Conservation (phyloP, 2,113 vertebrate species). For the Numenius arquata region DNA sequence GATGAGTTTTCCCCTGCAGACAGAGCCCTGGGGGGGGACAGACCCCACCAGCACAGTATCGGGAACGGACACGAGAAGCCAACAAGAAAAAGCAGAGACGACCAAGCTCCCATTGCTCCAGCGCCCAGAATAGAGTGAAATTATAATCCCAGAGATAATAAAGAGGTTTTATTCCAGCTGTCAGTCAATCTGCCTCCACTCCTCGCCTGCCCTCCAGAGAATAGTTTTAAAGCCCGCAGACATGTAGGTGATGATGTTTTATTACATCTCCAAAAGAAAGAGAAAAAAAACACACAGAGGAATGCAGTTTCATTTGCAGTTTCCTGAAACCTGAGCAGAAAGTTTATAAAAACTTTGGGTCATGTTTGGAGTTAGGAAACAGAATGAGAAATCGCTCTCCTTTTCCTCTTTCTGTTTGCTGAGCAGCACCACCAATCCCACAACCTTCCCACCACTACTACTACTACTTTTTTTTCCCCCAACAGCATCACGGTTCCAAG, state of each 20-base stretch:
- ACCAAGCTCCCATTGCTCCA: not conserved
- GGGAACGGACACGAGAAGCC: rapidly evolving
- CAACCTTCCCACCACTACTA: not conserved
- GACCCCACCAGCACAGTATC: rapidly evolving
- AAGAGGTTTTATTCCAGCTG: slow-evolving; percentile 16
- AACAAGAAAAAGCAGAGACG: not conserved
- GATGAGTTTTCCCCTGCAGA: not conserved
- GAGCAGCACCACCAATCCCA: slow-evolving; percentile 37
- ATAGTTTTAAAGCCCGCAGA: slow-evolving; percentile 5
- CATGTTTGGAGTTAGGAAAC: slow-evolving; percentile 59
- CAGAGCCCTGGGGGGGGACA: rapidly evolving
- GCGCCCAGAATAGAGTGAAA: not conserved
- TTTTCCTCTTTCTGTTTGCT: slow-evolving; percentile 62
- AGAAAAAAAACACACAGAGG: not conserved
- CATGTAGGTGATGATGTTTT: slow-evolving; percentile 60
- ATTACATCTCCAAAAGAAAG: slow-evolving; percentile 29
- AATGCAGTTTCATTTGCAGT: slow-evolving; percentile 64
- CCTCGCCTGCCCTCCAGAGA: slow-evolving; percentile 5
- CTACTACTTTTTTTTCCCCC: not conserved
- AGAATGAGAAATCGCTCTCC: slow-evolving; percentile 26
- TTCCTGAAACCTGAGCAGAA: slow-evolving; percentile 69
- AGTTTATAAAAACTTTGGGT: slow-evolving; percentile 61
- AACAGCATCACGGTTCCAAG: not conserved
- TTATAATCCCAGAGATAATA: slow-evolving; percentile 48
- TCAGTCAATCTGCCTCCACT: slow-evolving; percentile 51